Percentiles rank a stretch among this genome's conserved stretches.
phyloP scores from a whole-genome alignment of 2,113 vertebrate species.

The Varanus komodoensis region DNA sequence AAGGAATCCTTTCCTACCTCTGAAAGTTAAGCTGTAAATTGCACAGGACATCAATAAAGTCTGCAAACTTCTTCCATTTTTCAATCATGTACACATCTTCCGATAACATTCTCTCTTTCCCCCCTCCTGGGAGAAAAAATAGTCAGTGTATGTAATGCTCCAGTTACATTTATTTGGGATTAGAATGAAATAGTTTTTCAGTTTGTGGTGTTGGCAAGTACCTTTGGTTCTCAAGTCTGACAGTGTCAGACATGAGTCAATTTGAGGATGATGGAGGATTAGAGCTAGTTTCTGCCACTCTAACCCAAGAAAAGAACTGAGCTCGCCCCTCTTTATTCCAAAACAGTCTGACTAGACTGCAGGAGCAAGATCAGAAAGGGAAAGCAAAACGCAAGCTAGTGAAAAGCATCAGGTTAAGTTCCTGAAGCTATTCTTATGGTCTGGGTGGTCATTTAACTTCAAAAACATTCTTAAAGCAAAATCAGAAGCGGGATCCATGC shows the following conservation, averaged over 20 bases:
- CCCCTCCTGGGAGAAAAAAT: neutral
- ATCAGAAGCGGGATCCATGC: accelerated
- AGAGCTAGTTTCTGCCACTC: slow-evolving; percentile 50
- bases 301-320: slow-evolving; percentile 44
- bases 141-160: neutral
- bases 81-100: slow-evolving; percentile 14
- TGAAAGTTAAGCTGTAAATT: slow-evolving; percentile 36
- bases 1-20: neutral
- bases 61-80: slow-evolving; percentile 24
- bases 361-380: slow-evolving; percentile 46
- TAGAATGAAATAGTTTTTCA: slow-evolving; percentile 48
- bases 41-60: neutral
- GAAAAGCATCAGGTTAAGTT: slow-evolving; percentile 46
- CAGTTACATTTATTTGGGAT: slow-evolving; percentile 37
- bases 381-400: slow-evolving; percentile 19
- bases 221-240: slow-evolving; percentile 32
- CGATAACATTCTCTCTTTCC: slow-evolving; percentile 12
- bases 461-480: neutral
- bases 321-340: slow-evolving; percentile 50
- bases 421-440: slow-evolving; percentile 7
- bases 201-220: slow-evolving; percentile 19
- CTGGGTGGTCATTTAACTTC: slow-evolving; percentile 18
- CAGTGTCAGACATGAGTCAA: slow-evolving; percentile 50
- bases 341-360: slow-evolving; percentile 18
- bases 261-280: slow-evolving; percentile 61